phyloP scores from a whole-genome alignment of 2,888 invertebrate species.

The Agrochola lychnidis region DNA sequence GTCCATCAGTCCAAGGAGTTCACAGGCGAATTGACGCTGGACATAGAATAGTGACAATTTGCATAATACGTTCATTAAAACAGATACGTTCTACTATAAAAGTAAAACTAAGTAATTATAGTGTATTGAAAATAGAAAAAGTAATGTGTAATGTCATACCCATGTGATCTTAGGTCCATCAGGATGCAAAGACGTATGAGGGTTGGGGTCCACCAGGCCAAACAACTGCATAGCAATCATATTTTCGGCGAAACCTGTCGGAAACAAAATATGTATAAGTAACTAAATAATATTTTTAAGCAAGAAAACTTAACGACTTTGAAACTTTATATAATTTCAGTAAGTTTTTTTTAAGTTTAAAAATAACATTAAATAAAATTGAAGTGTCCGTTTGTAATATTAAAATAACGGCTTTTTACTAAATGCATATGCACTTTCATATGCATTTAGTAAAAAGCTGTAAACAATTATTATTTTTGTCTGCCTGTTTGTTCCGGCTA shows the following conservation, averaged over 20 bases:
- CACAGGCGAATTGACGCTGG: constrained; percentile 96
- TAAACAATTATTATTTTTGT: too few species aligned
- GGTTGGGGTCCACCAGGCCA: constrained; percentile 96
- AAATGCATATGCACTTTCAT: too few species aligned
- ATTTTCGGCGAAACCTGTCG: constrained; percentile 95
- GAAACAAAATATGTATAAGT: constrained; percentile 30
- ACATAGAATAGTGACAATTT: constrained; percentile 56
- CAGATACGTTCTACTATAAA: neutral
- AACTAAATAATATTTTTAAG: too few species aligned
- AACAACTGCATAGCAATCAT: constrained; percentile 96
- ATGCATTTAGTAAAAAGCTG: too few species aligned
- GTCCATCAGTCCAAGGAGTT: constrained; percentile 95
- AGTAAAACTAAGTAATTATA: neutral
- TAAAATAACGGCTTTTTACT: too few species aligned
- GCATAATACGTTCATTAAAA: too few species aligned
- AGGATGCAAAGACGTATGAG: constrained; percentile 97
- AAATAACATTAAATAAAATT: too few species aligned
- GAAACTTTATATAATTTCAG: neutral
- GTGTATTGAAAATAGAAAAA: neutral
- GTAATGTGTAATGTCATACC: constrained; percentile 88
- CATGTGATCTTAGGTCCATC: constrained; percentile 99
- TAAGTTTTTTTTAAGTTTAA: too few species aligned
- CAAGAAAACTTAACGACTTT: neutral
- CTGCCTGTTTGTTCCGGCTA: too few species aligned
- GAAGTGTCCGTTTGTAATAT: too few species aligned